Conservation (phyloP, 2,888 invertebrate species). For the Scrobipalpa costella region DNA sequence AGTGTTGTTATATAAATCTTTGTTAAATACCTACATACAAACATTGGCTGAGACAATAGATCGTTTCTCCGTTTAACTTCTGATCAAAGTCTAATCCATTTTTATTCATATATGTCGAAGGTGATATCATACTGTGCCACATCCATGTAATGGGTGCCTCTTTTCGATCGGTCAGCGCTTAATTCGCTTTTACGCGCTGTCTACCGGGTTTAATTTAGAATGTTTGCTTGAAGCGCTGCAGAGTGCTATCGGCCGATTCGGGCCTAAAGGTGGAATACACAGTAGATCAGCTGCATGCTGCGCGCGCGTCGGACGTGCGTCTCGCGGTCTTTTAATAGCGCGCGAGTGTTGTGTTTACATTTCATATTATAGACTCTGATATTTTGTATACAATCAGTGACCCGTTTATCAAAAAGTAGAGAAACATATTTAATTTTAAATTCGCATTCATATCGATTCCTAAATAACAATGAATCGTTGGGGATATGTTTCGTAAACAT, state of each 20-base stretch:
- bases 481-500: conserved; percentile 31
- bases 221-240: conserved; percentile 50
- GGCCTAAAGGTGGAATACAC: conserved; percentile 41
- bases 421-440: background rate
- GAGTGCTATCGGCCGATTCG: conserved; percentile 47
- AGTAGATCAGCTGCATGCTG: conserved; percentile 61
- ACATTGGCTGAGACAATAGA: background rate
- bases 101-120: conserved; percentile 29
- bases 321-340: conserved; percentile 36
- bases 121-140: conserved; percentile 37
- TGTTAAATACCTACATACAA: background rate
- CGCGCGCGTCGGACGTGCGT: conserved; percentile 56
- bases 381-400: conserved; percentile 8
- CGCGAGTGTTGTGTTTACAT: conserved; percentile 57
- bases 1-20: too few relatives aligned
- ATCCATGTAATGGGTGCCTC: conserved; percentile 33
- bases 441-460: background rate
- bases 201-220: conserved; percentile 33
- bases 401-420: background rate
- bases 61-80: background rate
- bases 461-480: background rate
- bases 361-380: conserved; percentile 28
- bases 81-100: conserved; percentile 22
- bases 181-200: conserved; percentile 37
- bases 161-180: conserved; percentile 41